Conservation (phyloP, 2,888 invertebrate genomes). For the Marasmarcha lunaedactyla region DNA sequence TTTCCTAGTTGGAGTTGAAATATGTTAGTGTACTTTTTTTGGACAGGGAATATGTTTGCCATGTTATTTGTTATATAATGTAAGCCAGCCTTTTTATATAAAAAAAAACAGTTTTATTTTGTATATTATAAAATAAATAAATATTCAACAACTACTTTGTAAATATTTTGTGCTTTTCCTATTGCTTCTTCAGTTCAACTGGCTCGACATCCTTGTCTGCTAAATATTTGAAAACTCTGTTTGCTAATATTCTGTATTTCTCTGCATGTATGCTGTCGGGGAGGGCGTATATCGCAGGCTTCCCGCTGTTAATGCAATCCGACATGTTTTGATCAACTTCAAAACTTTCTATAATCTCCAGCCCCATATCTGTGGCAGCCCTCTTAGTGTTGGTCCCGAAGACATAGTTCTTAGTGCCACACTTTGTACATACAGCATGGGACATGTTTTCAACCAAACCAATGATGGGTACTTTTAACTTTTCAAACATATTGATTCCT, state of each 20-base stretch:
- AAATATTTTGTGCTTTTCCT: conserved; percentile 21
- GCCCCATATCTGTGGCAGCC: conserved; percentile 74
- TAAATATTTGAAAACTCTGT: conserved; percentile 56
- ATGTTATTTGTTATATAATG: conserved; percentile 17
- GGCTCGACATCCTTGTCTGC: conserved; percentile 37
- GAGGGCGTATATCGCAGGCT: conserved; percentile 78
- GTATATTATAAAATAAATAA: conserved; percentile 27
- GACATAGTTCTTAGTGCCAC: conserved; percentile 77
- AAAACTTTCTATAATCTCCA: conserved; percentile 76
- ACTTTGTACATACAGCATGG: conserved; percentile 80
- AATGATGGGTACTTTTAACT: conserved; percentile 83
- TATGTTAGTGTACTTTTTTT: conserved; percentile 18
- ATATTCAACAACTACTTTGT: conserved; percentile 29
- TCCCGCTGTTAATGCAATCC: conserved; percentile 77
- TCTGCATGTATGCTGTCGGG: conserved; percentile 68
- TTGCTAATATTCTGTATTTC: conserved; percentile 53
- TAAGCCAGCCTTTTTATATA: conserved; percentile 25
- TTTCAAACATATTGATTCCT: conserved; percentile 90
- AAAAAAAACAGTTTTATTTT: conserved; percentile 31
- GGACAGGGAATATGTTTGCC: conserved; percentile 8
- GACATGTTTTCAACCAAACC: conserved; percentile 96
- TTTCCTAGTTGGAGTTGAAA: conserved; percentile 22
- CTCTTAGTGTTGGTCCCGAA: conserved; percentile 77
- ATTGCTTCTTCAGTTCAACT: conserved; percentile 32
- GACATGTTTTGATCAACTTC: conserved; percentile 79